A percentile compares a stretch with the other conserved stretches of the same genome.
phyloP scores from a whole-genome alignment of 2,888 invertebrate genomes.

The Osmoderma eremita region DNA sequence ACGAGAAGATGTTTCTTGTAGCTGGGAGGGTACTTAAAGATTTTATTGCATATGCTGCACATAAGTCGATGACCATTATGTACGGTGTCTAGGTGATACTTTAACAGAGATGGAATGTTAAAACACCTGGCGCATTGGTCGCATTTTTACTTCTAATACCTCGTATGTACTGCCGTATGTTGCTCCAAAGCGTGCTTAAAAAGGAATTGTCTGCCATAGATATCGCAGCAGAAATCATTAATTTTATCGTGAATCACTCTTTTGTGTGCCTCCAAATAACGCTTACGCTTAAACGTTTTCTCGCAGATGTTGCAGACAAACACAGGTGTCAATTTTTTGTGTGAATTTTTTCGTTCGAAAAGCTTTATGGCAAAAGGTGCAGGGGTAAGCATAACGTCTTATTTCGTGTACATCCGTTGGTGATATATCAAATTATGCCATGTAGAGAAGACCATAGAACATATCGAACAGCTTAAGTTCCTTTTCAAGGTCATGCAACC shows the following conservation, averaged over 20 bases:
- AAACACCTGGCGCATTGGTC: conserved; percentile 50
- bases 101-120: conserved; percentile 46
- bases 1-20: conserved; percentile 42
- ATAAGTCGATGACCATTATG: conserved; percentile 42
- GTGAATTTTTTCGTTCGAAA: background rate
- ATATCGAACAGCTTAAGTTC: no score
- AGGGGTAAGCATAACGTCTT: no score
- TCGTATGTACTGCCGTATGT: conserved; percentile 56
- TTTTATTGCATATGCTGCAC: conserved; percentile 53
- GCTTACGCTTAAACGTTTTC: conserved; percentile 43
- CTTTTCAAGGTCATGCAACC: no score
- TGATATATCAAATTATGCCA: no score
- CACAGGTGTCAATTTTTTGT: conserved; percentile 24
- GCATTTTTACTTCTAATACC: conserved; percentile 48
- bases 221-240: conserved; percentile 53
- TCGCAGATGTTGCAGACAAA: conserved; percentile 40
- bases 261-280: conserved; percentile 61
- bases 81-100: conserved; percentile 25
- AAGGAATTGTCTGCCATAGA: conserved; percentile 59
- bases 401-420: no score
- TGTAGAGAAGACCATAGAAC: no score
- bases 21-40: conserved; percentile 43
- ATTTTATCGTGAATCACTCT: conserved; percentile 42
- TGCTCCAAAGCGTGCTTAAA: conserved; percentile 43
- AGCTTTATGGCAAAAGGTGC: no score